Evolutionary conservation across 2,113 vertebrate genomes (phyloP), one percentile per base, ranked within the genome.

Genomic region (Calidris pygmaea): DNA sequence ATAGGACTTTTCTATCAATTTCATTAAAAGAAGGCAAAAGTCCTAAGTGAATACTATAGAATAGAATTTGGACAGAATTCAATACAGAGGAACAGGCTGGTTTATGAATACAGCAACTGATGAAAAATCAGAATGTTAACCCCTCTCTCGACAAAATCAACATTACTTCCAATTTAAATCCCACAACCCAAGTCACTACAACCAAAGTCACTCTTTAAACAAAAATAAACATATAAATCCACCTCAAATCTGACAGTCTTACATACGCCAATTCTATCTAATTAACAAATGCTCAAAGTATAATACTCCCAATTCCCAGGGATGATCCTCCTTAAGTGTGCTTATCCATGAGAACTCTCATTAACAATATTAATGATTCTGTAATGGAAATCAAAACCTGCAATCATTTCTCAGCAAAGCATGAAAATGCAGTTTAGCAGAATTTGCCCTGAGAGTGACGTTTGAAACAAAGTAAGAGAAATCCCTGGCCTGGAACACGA

Each of bases 361-460:
- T 98, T 97, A 97, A 96, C 91, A 95, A 73, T 94, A 97, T 95
- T 97, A 97, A 94, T 93, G 92, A 97, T 87, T 97, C 81, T 78
- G 56, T 95, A 92, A 68, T 84, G 85, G 95, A 97, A 96, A 96
- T 98, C 85, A 95, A 97, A 98, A 96, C 85, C 95, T 94, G 90
- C 91, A 95, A 91, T 97, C 68, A 85, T 93, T 97, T 97, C 85
- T 95, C 91, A 93, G 84, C 83, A 96, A 97, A 90, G 94, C 91
- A 83, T 93, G 97, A 95, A 97, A 97, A 97, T 60, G 48, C 87
- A 90, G 87, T 95, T 98, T 95, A 96, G 93, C 45, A 88, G 91
- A 97, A 79, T 89, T 95, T 95, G 85, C 91, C 60, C 77, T 52
- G 29, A 50, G 93, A 97, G 60, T 80, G 79, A 95, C 35, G 34